Percentiles rank a stretch among this genome's conserved stretches.
Conservation (phyloP, 2,888 invertebrate genomes). For the Aphelenchoides bicaudatus region DNA sequence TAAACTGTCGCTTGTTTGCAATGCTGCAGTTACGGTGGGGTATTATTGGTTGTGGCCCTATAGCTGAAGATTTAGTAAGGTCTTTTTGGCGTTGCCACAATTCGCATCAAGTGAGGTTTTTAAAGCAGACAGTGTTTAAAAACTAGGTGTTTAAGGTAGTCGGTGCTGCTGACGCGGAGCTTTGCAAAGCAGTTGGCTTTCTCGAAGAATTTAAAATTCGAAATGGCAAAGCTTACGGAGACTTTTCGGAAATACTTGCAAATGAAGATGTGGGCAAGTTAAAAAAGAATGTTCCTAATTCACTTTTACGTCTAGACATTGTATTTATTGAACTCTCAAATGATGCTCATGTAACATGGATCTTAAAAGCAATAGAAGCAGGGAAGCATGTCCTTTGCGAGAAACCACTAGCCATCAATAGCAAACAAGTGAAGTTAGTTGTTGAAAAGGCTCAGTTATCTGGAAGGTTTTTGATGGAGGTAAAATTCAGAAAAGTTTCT, state of each 20-base stretch:
- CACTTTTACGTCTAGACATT: not conserved
- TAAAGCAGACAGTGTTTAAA: too few species aligned
- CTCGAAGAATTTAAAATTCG: not conserved
- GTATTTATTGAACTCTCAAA: not conserved
- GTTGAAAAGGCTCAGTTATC: slow-evolving; percentile 61
- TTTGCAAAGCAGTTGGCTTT: not conserved
- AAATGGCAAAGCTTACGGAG: not conserved
- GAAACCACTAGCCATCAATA: slow-evolving; percentile 5
- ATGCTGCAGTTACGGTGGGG: slow-evolving; percentile 21
- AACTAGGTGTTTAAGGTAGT: not conserved
- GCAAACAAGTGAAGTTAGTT: not conserved
- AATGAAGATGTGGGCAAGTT: not conserved
- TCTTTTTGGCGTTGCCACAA: not conserved
- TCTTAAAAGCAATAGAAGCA: not conserved
- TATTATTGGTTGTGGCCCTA: slow-evolving; percentile 8
- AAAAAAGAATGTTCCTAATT: not conserved
- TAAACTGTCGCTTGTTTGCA: too few species aligned
- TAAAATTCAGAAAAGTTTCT: slow-evolving; percentile 27
- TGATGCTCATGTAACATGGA: slow-evolving; percentile 2
- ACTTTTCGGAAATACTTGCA: not conserved
- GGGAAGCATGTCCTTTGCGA: slow-evolving; percentile 14
- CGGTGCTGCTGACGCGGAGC: not conserved
- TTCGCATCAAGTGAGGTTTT: too few species aligned
- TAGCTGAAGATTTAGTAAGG: slow-evolving; percentile 6
- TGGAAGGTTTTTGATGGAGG: slow-evolving; percentile 77